A percentile compares a stretch with the other conserved stretches of the same genome.
These are phyloP conservation scores for Meliscaeva auricollis DNA, from an alignment of 2,888 invertebrate species.

Conservation along the genomic window DNA sequence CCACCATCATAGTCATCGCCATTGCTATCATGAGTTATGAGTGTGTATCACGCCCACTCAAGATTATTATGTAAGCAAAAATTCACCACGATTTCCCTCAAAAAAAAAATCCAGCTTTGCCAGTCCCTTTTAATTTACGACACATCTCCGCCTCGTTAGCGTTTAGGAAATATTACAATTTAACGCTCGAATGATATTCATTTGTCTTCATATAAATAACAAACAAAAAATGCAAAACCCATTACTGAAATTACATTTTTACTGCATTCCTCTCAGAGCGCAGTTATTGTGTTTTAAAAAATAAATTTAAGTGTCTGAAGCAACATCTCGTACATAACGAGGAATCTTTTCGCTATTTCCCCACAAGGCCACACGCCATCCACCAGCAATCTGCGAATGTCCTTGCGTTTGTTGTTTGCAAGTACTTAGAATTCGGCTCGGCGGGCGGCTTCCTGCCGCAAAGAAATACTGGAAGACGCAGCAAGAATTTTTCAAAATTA, in stretches of 20 bases:
- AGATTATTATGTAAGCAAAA: slow-evolving; percentile 26
- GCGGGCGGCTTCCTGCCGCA: neutral
- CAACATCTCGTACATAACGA: slow-evolving; percentile 27
- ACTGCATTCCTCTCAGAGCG: slow-evolving; percentile 27
- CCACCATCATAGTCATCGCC: neutral
- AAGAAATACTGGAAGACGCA: neutral
- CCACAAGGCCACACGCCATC: neutral
- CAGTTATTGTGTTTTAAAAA: slow-evolving; percentile 34
- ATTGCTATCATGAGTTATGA: neutral
- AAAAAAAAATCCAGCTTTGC: slow-evolving; percentile 1
- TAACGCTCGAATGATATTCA: slow-evolving; percentile 41
- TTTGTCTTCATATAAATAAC: slow-evolving; percentile 26
- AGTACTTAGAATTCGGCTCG: neutral
- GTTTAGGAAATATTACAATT: slow-evolving; percentile 31
- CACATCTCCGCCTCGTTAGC: slow-evolving; percentile 29
- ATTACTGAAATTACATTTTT: slow-evolving; percentile 44
- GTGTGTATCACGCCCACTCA: slow-evolving; percentile 13
- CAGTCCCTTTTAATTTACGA: slow-evolving; percentile 37
- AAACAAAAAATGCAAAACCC: slow-evolving; percentile 12
- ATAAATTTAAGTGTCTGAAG: slow-evolving; percentile 41
- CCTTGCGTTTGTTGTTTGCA: slow-evolving; percentile 20
- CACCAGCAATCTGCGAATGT: slow-evolving; percentile 20
- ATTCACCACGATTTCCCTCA: neutral
- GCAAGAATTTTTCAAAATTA: slow-evolving; percentile 36
- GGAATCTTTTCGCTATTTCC: neutral